Percentiles rank a stretch among this genome's conserved stretches.
These are phyloP conservation scores for Archilochus colubris DNA, from an alignment of 2,113 vertebrate species.

Conservation along the genomic window DNA sequence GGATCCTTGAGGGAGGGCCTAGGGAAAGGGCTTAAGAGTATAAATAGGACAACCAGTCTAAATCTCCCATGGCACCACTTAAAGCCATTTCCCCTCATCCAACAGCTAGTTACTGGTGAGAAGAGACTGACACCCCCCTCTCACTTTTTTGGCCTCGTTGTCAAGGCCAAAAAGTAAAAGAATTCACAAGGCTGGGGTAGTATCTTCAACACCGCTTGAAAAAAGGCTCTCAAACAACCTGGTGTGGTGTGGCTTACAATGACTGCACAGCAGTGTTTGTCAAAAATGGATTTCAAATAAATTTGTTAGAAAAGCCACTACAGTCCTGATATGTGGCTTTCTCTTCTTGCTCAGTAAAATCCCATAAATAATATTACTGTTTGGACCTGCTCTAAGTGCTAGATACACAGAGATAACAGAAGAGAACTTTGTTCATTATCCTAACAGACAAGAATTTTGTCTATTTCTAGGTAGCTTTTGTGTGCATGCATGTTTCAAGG, in stretches of 20 bases:
- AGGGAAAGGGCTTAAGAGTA: too few species aligned
- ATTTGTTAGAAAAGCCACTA: background rate
- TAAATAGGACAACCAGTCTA: too few species aligned
- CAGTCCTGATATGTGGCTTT: background rate
- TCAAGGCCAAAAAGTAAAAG: background rate
- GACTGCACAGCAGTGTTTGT: background rate
- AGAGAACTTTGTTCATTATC: background rate
- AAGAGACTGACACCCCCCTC: too few species aligned
- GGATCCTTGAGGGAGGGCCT: too few species aligned
- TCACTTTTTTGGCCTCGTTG: too few species aligned
- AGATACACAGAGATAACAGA: background rate
- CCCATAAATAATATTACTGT: background rate
- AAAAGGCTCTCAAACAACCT: background rate
- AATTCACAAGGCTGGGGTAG: background rate
- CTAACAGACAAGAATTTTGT: background rate
- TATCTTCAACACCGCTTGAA: background rate
- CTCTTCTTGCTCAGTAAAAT: background rate
- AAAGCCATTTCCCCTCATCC: too few species aligned
- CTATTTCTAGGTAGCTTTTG: background rate
- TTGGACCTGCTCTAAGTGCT: background rate
- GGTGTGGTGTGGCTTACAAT: background rate
- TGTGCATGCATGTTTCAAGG: background rate
- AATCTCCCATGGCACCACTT: too few species aligned
- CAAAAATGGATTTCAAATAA: background rate
- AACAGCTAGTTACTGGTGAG: too few species aligned